Evolutionary conservation across 2,113 vertebrate genomes (phyloP).

Genomic region (Vulpes vulpes): DNA sequence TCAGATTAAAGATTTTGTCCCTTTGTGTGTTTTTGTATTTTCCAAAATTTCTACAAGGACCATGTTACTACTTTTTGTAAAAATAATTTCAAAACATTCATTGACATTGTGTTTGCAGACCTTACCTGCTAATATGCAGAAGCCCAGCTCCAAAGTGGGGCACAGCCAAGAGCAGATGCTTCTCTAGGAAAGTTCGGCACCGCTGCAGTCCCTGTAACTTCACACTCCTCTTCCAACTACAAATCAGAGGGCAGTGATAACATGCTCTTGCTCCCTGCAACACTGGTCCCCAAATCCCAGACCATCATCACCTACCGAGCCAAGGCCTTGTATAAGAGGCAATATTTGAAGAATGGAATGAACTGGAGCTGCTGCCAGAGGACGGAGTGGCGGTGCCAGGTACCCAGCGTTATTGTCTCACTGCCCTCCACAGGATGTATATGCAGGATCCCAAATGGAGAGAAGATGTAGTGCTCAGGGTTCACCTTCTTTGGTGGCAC

Average conservation of each 20-base stretch:
- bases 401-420: constrained; percentile 84
- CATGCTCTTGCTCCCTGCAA: neutral
- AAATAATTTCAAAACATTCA: neutral
- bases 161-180: constrained; percentile 85
- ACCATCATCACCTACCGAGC: constrained; percentile 81
- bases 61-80: neutral
- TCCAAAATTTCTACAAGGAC: constrained; percentile 13
- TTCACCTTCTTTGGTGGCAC: constrained; percentile 84
- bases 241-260: neutral
- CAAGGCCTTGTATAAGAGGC: constrained; percentile 86
- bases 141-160: constrained; percentile 91
- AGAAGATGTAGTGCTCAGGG: constrained; percentile 91
- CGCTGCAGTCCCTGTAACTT: constrained; percentile 74
- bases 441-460: constrained; percentile 87
- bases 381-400: constrained; percentile 88
- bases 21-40: constrained; percentile 9
- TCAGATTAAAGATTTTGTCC: neutral
- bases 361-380: constrained; percentile 88
- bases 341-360: constrained; percentile 89
- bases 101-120: neutral
- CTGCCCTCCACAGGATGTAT: constrained; percentile 85
- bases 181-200: constrained; percentile 74
- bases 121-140: constrained; percentile 88
- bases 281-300: neutral
- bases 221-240: constrained; percentile 88